Percentiles rank a stretch among this genome's conserved stretches.
Evolutionary conservation across 2,113 vertebrate genomes (phyloP).

Genomic region (Gobiocypris rarus): DNA sequence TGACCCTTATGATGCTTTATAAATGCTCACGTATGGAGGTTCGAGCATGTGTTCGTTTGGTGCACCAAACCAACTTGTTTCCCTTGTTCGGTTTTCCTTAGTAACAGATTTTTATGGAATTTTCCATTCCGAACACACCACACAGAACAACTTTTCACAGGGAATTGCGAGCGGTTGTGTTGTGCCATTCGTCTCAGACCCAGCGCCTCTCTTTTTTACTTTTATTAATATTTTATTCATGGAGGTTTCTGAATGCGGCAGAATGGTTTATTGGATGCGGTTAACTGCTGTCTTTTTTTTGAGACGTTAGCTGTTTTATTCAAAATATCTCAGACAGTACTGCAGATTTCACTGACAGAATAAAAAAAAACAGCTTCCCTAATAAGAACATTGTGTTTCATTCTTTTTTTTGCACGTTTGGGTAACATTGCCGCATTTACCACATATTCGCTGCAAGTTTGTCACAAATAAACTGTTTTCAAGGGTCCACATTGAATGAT

Average conservation of each 20-base stretch:
- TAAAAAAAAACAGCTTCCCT: not conserved
- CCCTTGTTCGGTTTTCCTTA: conserved; percentile 16
- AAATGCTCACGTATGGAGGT: not conserved
- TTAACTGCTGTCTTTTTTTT: not conserved
- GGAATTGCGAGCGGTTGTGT: conserved; percentile 10
- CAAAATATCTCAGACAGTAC: not conserved
- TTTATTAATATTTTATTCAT: conserved; percentile 39
- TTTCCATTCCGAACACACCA: conserved; percentile 18
- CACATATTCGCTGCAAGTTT: not conserved
- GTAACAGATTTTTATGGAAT: conserved; percentile 28
- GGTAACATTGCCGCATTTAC: not conserved
- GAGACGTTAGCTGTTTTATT: not conserved
- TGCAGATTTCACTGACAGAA: not conserved
- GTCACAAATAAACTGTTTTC: not conserved
- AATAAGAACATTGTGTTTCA: not conserved
- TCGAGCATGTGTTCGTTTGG: not conserved
- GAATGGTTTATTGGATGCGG: not conserved
- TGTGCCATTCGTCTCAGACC: conserved; percentile 3
- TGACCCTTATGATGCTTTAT: not conserved
- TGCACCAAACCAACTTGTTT: conserved; percentile 28
- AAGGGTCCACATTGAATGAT: not conserved
- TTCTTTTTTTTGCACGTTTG: not conserved
- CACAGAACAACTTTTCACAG: conserved; percentile 16
- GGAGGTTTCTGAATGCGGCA: conserved; percentile 15
- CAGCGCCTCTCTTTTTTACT: not conserved